phyloP scores from a whole-genome alignment of 2,113 vertebrate species.

The Rhinolophus sinicus region DNA sequence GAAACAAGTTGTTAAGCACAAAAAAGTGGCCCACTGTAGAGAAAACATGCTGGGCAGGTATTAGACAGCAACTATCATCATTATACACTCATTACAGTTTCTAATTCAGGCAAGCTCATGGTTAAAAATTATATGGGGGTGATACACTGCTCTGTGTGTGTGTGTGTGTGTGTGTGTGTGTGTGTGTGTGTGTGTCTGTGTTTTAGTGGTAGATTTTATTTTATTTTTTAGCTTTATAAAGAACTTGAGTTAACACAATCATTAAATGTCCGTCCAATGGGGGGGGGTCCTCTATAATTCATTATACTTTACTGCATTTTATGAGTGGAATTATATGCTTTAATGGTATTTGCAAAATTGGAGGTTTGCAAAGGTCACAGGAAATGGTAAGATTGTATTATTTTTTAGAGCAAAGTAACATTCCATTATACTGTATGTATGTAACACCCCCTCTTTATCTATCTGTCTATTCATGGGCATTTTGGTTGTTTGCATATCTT shows the following conservation, averaged over 20 bases:
- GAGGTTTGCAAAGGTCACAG: conserved; percentile 30
- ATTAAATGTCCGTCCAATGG: background rate
- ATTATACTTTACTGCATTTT: conserved; percentile 30
- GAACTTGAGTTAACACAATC: background rate
- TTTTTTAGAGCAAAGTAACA: too few species aligned
- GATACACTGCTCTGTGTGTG: background rate
- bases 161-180: background rate
- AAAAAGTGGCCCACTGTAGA: background rate
- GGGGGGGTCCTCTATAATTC: background rate
- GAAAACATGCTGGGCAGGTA: background rate
- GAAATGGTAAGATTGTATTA: background rate
- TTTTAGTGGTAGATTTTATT: background rate
- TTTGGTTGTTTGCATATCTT: too few species aligned
- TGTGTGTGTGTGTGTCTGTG: background rate
- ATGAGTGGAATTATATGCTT: conserved; percentile 33
- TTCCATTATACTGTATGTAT: too few species aligned
- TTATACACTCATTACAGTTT: background rate
- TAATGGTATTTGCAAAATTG: conserved; percentile 39
- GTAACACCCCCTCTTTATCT: too few species aligned
- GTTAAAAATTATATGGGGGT: background rate
- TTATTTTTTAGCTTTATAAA: conserved; percentile 19
- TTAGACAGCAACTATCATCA: background rate
- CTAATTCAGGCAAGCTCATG: background rate
- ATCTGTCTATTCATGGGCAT: too few species aligned
- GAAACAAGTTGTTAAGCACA: background rate